Percentiles rank a stretch among this genome's conserved stretches.
These are phyloP conservation scores for Pimephales promelas DNA, from an alignment of 2,113 vertebrate species.

Conservation along the genomic window DNA sequence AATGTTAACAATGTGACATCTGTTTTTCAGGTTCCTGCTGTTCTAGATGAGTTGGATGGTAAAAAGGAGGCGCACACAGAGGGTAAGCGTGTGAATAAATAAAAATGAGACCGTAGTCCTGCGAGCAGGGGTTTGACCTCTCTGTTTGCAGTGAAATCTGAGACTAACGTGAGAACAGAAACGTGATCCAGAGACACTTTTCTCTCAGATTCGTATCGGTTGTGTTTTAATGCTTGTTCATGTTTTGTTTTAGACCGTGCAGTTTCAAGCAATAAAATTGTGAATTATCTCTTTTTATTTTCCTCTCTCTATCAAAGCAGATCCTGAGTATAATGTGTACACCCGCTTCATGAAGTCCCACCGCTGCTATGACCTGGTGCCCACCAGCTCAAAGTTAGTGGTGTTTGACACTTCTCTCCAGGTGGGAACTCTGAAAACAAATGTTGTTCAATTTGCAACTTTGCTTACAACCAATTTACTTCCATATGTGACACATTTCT, in stretches of 20 bases:
- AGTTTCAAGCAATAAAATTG: background rate
- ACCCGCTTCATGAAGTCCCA: conserved; percentile 96
- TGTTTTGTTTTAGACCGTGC: background rate
- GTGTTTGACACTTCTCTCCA: conserved; percentile 96
- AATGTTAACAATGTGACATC: background rate
- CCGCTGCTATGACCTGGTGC: conserved; percentile 95
- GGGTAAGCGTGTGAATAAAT: conserved; percentile 62
- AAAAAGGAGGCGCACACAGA: conserved; percentile 72
- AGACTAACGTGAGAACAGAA: background rate
- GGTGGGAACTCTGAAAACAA: conserved; percentile 67
- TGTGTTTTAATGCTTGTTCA: background rate
- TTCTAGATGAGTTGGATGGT: conserved; percentile 73
- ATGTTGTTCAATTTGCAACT: background rate
- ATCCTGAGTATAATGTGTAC: conserved; percentile 84
- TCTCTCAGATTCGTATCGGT: background rate
- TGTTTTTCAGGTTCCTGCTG: conserved; percentile 70
- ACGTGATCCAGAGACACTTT: background rate
- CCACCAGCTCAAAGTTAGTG: conserved; percentile 97
- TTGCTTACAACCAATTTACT: background rate
- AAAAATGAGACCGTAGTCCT: background rate
- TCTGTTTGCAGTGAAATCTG: background rate
- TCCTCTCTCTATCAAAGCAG: conserved; percentile 56
- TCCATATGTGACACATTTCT: background rate
- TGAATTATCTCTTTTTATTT: background rate
- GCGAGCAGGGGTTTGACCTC: conserved; percentile 14